Percentiles rank a stretch among this genome's conserved stretches.
phyloP scores from a whole-genome alignment of 2,797 vertebrate species.

The Octomys mimax region DNA sequence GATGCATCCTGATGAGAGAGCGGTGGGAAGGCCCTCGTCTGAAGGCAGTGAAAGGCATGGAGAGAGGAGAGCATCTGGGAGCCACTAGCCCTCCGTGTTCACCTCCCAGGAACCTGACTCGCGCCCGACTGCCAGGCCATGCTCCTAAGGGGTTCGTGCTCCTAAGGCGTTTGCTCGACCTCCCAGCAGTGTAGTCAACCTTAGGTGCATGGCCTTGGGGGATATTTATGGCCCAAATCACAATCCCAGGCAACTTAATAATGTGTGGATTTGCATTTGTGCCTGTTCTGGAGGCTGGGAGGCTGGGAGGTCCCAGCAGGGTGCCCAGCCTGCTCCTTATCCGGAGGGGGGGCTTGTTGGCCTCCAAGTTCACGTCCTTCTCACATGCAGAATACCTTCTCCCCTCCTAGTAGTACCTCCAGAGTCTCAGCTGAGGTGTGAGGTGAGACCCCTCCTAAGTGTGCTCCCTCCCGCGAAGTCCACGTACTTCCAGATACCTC shows the following conservation, averaged over 20 bases:
- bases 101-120: too few species aligned
- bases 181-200: not conserved
- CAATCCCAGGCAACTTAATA: not conserved
- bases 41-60: not conserved
- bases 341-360: not conserved
- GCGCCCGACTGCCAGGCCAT: too few species aligned
- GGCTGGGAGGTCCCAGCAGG: not conserved
- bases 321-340: not conserved
- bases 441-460: not conserved
- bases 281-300: not conserved
- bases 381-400: not conserved
- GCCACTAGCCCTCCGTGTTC: too few species aligned
- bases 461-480: not conserved
- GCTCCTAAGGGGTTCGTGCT: not conserved
- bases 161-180: not conserved
- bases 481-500: not conserved
- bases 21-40: not conserved
- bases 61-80: not conserved
- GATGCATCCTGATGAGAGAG: not conserved
- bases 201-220: not conserved
- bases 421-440: not conserved
- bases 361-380: not conserved
- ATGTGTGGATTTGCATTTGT: not conserved
- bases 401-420: not conserved
- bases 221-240: not conserved